A percentile compares a stretch with the other conserved stretches of the same genome.
phyloP scores from a whole-genome alignment of 2,888 invertebrate genomes.

The Trilocha varians region DNA sequence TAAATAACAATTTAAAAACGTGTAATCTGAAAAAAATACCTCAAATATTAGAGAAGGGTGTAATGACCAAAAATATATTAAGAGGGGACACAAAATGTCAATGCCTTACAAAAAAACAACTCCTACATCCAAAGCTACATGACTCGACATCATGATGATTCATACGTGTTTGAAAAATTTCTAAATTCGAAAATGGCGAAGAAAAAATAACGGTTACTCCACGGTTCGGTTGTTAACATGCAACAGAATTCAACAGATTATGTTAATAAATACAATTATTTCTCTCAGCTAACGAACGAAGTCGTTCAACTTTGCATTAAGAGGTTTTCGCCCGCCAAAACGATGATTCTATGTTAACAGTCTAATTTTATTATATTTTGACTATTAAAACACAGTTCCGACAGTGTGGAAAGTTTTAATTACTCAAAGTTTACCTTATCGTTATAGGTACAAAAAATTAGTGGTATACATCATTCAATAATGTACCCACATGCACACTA shows the following conservation, averaged over 20 bases:
- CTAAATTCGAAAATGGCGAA: slow-evolving; percentile 15
- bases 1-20: too few relatives aligned
- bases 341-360: not conserved
- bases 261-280: slow-evolving; percentile 67
- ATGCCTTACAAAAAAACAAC: too few relatives aligned
- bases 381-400: too few relatives aligned
- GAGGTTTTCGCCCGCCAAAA: slow-evolving; percentile 7
- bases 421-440: too few relatives aligned
- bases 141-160: slow-evolving; percentile 7
- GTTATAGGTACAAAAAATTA: too few relatives aligned
- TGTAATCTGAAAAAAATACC: too few relatives aligned
- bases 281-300: slow-evolving; percentile 35
- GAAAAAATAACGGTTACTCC: slow-evolving; percentile 40
- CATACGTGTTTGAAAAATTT: slow-evolving; percentile 14
- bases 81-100: too few relatives aligned
- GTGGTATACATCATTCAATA: too few relatives aligned
- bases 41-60: too few relatives aligned
- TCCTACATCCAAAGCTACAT: not conserved
- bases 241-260: slow-evolving; percentile 51
- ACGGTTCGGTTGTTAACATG: slow-evolving; percentile 51
- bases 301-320: slow-evolving; percentile 47
- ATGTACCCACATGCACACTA: too few relatives aligned
- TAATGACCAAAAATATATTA: too few relatives aligned
- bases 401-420: too few relatives aligned
- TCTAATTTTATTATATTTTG: not conserved